phyloP scores from a whole-genome alignment of 1,140 invertebrate species.

The Frieseomelitta varia region DNA sequence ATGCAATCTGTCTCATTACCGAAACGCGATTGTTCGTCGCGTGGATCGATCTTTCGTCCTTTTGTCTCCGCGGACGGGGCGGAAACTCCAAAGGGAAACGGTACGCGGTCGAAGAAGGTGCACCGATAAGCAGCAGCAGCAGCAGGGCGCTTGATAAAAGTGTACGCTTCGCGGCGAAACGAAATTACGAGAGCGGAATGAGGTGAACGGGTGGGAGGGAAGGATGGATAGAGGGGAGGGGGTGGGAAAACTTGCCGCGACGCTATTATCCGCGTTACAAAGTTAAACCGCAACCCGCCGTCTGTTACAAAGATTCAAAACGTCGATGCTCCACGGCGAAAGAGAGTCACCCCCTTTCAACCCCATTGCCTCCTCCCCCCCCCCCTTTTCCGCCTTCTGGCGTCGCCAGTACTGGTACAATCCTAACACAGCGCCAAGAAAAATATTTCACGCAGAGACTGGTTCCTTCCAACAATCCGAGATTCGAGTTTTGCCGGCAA shows the following conservation, averaged over 20 bases:
- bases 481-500: background rate
- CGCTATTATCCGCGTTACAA: constrained; percentile 33
- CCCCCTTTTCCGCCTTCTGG: background rate
- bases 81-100: background rate
- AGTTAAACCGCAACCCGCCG: constrained; percentile 19
- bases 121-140: background rate
- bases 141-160: constrained; percentile 4
- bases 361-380: too few species aligned
- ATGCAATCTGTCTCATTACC: background rate
- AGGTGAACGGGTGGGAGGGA: background rate
- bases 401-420: background rate
- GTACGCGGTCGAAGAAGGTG: background rate
- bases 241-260: constrained; percentile 12
- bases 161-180: constrained; percentile 2
- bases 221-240: too few species aligned
- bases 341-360: background rate
- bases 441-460: background rate
- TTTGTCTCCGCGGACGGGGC: background rate
- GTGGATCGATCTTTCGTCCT: background rate
- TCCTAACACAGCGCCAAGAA: background rate
- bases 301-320: constrained; percentile 18
- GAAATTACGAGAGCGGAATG: constrained; percentile 4
- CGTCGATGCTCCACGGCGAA: constrained; percentile 4
- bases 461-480: background rate
- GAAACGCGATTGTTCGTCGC: background rate